Base-by-base conservation (phyloP, 2,888 invertebrate genomes). In the Prosapia bicincta region DNA sequence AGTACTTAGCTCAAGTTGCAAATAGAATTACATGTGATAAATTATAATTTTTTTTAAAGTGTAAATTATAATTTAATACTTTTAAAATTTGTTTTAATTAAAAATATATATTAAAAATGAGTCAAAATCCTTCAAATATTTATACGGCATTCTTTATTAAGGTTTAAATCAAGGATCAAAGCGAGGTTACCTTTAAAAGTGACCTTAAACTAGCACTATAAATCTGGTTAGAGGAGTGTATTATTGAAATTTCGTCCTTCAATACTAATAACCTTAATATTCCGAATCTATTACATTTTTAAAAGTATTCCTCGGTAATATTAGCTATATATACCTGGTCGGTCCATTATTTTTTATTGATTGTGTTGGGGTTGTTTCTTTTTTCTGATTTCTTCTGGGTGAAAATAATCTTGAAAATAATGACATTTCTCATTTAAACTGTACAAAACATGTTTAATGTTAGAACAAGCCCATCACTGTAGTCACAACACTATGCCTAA, bases 321-420 rank as follows among this genome's bases (percentile, higher is more conserved):
- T n/a, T n/a, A n/a, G n/a, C n/a, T n/a, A n/a, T n/a, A 25, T 65
- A 23, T 66, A 54, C 30, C 67, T 26, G 23, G 15, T 32, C 23
- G 26, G 65, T 26, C 66, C 66, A 30, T 66, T 25, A 32, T 28
- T 38, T 67, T 54, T n/a, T 54, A 54, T 54, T 6, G 54, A 23
- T 28, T 28, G 24, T 23, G 32, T 30, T 30, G 43, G 69, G 20
- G 54, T 66, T 30, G 43, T 65, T 69, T 76, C 76, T 26, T 72
- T 76, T 26, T 69, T 76, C 9, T 65, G 54, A 26, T 25, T 76
- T 72, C 66, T 76, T 15, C 76, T 72, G 23, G 72, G 72, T 66
- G 72, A 76, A 72, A 76, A 76, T 23, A 76, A 66, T 28, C 76
- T 69, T 65, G 72, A 32, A 28, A 76, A 66, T 66, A 76, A 69